Conservation (phyloP, 2,113 vertebrate species). For the Calonectris borealis region DNA sequence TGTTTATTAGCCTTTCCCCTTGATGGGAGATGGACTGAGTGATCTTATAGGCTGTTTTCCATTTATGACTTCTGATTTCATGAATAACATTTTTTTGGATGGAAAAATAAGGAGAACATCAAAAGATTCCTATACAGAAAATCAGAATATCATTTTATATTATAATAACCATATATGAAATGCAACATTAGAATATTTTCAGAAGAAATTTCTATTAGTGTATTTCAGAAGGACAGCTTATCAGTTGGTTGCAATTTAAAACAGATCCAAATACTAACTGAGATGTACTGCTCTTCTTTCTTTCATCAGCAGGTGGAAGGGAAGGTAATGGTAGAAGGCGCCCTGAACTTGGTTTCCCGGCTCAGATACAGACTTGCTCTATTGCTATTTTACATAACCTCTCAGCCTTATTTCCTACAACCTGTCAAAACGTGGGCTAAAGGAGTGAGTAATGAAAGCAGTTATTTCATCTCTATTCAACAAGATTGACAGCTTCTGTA, state of each 20-base stretch:
- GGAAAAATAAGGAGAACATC: background rate
- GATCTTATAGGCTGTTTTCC: background rate
- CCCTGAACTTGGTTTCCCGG: background rate
- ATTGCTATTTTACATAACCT: background rate
- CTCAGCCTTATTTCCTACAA: background rate
- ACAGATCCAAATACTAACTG: background rate
- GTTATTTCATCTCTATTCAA: background rate
- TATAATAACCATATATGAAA: background rate
- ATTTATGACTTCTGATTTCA: background rate
- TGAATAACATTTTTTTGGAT: background rate
- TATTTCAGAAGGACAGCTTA: background rate
- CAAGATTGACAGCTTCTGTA: background rate
- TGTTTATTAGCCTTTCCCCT: background rate
- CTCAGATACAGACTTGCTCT: background rate
- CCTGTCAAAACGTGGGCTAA: background rate
- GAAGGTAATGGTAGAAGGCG: background rate
- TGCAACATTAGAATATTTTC: background rate
- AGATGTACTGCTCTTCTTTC: background rate
- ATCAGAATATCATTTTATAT: background rate
- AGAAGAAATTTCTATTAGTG: background rate
- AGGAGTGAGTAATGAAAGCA: background rate
- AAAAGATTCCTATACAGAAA: background rate
- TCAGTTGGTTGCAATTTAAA: background rate
- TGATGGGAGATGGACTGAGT: background rate
- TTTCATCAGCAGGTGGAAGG: background rate